Evolutionary conservation across 2,888 invertebrate genomes (phyloP), one percentile per base, ranked within the genome.

Genomic region (Epirrhoe alternata): DNA sequence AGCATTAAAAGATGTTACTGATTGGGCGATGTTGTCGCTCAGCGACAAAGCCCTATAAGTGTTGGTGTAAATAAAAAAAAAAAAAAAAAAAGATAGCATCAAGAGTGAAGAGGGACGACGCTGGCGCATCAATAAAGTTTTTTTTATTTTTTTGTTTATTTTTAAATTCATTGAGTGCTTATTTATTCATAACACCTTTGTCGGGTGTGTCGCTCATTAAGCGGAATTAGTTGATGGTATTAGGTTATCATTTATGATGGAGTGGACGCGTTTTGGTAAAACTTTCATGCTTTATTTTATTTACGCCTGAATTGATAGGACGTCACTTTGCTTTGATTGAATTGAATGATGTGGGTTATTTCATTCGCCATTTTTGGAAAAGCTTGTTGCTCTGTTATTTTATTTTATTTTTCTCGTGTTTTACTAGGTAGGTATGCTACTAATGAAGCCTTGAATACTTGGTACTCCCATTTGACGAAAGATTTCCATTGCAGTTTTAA

Each of bases 41-140:
- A n/a, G n/a, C n/a, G n/a, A n/a, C n/a, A n/a, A n/a, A n/a, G n/a
- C n/a, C n/a, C n/a, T n/a, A n/a, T n/a, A n/a, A n/a, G n/a, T n/a
- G n/a, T n/a, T n/a, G n/a, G n/a, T n/a, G n/a, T n/a, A n/a, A n/a
- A n/a, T n/a, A n/a, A n/a, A n/a, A n/a, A n/a, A n/a, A n/a, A n/a
- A n/a, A n/a, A n/a, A n/a, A n/a, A n/a, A n/a, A n/a, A n/a, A 90
- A 90, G 92, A 92, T 92, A 90, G 87, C 86, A 92, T 92, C 92
- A 83, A 80, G 79, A 86, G 80, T 82, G 79, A 83, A 82, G 88
- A 86, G 85, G 87, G 81, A 87, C 85, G 88, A 81, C 88, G 83
- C 84, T 79, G 86, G 86, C 87, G 88, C 86, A 87, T 79, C 83
- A 83, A 88, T 86, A 87, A 90, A 87, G 89, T 86, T 85, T 75